These are phyloP conservation scores for Cabera pusaria DNA, from an alignment of 2,888 invertebrate species.

Conservation along the genomic window DNA sequence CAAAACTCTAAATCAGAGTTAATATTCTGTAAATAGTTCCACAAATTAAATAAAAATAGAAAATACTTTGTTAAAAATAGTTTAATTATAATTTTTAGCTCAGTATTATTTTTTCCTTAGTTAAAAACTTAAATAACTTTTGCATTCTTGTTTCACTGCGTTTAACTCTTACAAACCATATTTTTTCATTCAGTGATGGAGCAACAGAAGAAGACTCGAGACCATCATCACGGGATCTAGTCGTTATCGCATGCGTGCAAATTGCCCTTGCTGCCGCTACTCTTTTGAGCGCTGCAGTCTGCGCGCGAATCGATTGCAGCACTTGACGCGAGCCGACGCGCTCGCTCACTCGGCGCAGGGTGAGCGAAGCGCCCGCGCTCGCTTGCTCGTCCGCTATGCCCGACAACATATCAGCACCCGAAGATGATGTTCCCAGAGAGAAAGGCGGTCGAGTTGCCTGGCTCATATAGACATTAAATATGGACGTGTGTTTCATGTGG, in stretches of 20 bases:
- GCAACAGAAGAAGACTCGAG: slow-evolving; percentile 63
- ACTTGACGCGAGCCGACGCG: slow-evolving; percentile 74
- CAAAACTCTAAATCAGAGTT: no score
- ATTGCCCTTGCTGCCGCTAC: slow-evolving; percentile 75
- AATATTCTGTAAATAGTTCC: no score
- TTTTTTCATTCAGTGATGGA: slow-evolving; percentile 57
- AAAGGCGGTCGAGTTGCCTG: slow-evolving; percentile 83
- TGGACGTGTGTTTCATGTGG: slow-evolving; percentile 2
- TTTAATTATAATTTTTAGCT: no score
- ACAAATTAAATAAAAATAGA: no score
- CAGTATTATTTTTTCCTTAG: no score
- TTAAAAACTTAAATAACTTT: no score
- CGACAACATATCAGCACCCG: slow-evolving; percentile 51
- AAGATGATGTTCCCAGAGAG: slow-evolving; percentile 54
- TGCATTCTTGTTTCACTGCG: no score
- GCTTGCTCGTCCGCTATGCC: slow-evolving; percentile 50
- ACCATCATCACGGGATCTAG: slow-evolving; percentile 67
- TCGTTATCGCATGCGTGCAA: slow-evolving; percentile 78
- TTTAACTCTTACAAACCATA: no score
- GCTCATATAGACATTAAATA: slow-evolving; percentile 71
- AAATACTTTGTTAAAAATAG: no score
- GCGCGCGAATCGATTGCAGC: slow-evolving; percentile 80
- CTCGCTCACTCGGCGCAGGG: slow-evolving; percentile 62
- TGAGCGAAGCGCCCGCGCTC: slow-evolving; percentile 61
- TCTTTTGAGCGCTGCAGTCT: slow-evolving; percentile 75